phyloP scores from a whole-genome alignment of 2,888 invertebrate species.

The Ametastegia equiseti region DNA sequence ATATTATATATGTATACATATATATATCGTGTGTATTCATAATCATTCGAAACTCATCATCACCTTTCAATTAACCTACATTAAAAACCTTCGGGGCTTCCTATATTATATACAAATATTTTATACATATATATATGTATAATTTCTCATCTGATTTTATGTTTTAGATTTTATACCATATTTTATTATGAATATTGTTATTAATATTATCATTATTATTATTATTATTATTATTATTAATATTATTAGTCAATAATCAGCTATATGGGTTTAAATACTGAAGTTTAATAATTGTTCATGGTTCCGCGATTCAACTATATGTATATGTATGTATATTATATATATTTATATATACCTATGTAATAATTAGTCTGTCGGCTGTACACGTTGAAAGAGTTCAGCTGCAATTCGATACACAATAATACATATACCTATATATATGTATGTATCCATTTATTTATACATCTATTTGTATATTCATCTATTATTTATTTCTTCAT shows the following conservation, averaged over 20 bases:
- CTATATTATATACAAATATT: constrained; percentile 69
- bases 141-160: constrained; percentile 40
- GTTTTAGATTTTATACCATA: constrained; percentile 40
- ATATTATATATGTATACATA: neutral
- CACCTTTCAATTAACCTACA: constrained; percentile 55
- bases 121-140: constrained; percentile 48
- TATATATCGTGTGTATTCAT: neutral
- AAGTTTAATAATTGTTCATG: constrained; percentile 34
- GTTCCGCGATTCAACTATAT: constrained; percentile 42
- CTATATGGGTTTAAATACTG: constrained; percentile 44
- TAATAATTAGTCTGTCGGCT: constrained; percentile 1
- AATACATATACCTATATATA: constrained; percentile 20
- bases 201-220: constrained; percentile 9
- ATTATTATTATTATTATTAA: constrained; percentile 37
- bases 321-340: neutral
- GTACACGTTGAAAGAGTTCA: constrained; percentile 49
- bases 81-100: constrained; percentile 59
- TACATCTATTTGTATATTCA: constrained; percentile 43
- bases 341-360: neutral
- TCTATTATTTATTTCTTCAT: constrained; percentile 47
- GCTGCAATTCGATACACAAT: constrained; percentile 46
- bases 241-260: constrained; percentile 33
- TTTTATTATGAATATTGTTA: constrained; percentile 25
- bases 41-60: constrained; percentile 50
- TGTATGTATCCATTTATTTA: constrained; percentile 39